Percentiles rank a stretch among this genome's conserved stretches.
Conservation (phyloP, 2,888 invertebrate genomes). For the Synanthedon andrenaeformis region DNA sequence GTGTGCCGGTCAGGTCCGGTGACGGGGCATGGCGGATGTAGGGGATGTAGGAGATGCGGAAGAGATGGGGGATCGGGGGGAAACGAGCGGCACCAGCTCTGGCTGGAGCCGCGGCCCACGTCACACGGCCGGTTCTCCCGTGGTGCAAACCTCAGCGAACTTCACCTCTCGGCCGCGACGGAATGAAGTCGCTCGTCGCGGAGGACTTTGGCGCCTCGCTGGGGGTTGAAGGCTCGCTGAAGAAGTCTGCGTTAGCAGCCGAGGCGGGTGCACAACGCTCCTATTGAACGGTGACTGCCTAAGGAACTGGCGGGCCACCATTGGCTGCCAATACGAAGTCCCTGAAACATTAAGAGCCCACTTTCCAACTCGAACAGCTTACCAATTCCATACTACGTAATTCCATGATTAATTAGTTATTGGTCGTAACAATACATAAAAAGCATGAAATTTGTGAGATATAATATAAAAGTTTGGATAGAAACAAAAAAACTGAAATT, state of each 20-base stretch:
- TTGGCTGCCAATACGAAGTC: slow-evolving; percentile 74
- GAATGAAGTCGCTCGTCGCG: slow-evolving; percentile 56
- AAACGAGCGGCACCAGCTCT: slow-evolving; percentile 65
- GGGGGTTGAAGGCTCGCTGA: slow-evolving; percentile 61
- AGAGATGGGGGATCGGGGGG: slow-evolving; percentile 22
- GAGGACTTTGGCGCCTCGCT: slow-evolving; percentile 38
- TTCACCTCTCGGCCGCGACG: slow-evolving; percentile 65
- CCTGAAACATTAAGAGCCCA: slow-evolving; percentile 19
- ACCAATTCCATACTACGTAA: no score
- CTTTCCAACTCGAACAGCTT: no score
- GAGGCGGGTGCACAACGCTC: slow-evolving; percentile 29
- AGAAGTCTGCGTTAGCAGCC: slow-evolving; percentile 49
- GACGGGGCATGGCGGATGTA: slow-evolving; percentile 13
- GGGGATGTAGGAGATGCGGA: slow-evolving; percentile 20
- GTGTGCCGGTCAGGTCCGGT: slow-evolving; percentile 37
- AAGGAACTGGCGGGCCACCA: slow-evolving; percentile 80
- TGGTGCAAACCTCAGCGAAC: slow-evolving; percentile 50
- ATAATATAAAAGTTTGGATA: no score
- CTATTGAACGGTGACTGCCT: slow-evolving; percentile 75
- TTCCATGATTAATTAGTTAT: no score
- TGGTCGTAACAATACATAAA: not conserved
- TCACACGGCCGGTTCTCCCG: slow-evolving; percentile 52
- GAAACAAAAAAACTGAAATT: no score
- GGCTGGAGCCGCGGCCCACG: slow-evolving; percentile 67
- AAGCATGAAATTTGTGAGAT: not conserved